These are phyloP conservation scores for Dicyrtomina minuta DNA, from an alignment of 2,888 invertebrate genomes.

Conservation along the genomic window DNA sequence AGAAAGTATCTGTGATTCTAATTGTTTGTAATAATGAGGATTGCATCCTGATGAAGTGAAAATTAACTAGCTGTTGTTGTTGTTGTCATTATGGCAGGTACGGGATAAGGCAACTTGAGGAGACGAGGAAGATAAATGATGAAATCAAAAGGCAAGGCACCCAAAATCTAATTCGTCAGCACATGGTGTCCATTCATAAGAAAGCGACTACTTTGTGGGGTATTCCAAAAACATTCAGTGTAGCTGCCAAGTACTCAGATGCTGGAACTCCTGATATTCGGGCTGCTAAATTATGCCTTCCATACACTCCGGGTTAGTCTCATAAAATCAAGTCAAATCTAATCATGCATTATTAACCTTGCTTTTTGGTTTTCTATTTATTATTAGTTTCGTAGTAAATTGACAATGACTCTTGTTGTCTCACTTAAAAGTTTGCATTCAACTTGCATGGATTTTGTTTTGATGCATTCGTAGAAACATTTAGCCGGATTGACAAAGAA, in stretches of 20 bases:
- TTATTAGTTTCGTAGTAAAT: background rate
- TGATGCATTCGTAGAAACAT: constrained; percentile 18
- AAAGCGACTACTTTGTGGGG: constrained; percentile 28
- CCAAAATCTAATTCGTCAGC: constrained; percentile 8
- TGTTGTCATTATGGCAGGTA: constrained; percentile 12
- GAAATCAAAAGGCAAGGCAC: constrained; percentile 15
- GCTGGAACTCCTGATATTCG: constrained; percentile 27
- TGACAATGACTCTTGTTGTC: background rate
- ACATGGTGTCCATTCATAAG: constrained; percentile 26
- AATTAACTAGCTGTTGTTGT: background rate
- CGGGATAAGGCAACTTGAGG: constrained; percentile 41
- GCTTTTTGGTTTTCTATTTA: background rate
- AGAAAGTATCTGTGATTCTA: too few relatives aligned
- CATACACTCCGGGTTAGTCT: constrained; percentile 41
- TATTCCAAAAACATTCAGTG: constrained; percentile 33
- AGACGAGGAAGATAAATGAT: constrained; percentile 36
- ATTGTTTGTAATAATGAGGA: too few relatives aligned
- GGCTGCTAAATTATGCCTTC: constrained; percentile 38
- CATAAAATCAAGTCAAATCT: background rate
- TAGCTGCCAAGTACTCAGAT: constrained; percentile 32
- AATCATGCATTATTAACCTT: background rate
- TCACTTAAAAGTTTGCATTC: background rate
- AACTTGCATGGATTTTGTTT: background rate
- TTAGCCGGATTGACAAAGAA: constrained; percentile 31
- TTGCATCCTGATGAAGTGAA: too few relatives aligned